phyloP scores from a whole-genome alignment of 1,140 invertebrate species.

The Notospermus geniculatus region DNA sequence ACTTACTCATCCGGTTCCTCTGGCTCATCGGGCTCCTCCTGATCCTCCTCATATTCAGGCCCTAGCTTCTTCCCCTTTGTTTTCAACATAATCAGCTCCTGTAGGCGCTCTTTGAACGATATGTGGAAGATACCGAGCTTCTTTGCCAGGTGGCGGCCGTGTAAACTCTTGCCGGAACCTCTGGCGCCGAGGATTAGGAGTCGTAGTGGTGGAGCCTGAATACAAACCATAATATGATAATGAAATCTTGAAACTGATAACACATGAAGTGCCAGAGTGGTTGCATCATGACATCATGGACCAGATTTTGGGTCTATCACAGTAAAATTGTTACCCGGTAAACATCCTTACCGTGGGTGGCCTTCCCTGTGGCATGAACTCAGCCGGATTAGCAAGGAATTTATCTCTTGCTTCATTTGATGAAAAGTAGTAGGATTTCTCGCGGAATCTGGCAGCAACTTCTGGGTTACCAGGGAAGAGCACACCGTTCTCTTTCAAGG shows the following conservation, averaged over 20 bases:
- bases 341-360: slow-evolving; percentile 37
- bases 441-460: slow-evolving; percentile 47
- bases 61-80: slow-evolving; percentile 52
- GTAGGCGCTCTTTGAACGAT: slow-evolving; percentile 52
- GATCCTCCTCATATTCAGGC: slow-evolving; percentile 49
- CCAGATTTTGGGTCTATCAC: too few species aligned
- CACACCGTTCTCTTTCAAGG: slow-evolving; percentile 45
- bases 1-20: slow-evolving; percentile 22
- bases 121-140: slow-evolving; percentile 56
- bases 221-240: slow-evolving; percentile 1
- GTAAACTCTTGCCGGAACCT: slow-evolving; percentile 53
- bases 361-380: slow-evolving; percentile 41
- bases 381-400: slow-evolving; percentile 45
- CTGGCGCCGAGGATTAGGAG: slow-evolving; percentile 49
- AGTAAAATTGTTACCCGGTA: too few species aligned
- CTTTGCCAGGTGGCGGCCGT: slow-evolving; percentile 49
- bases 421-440: slow-evolving; percentile 54
- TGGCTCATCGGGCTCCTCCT: slow-evolving; percentile 34
- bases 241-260: background rate
- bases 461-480: slow-evolving; percentile 55
- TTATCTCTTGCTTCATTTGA: slow-evolving; percentile 44
- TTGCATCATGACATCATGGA: too few species aligned
- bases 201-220: slow-evolving; percentile 48
- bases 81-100: slow-evolving; percentile 55
- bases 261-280: too few species aligned